Evolutionary conservation across 2,113 vertebrate species (phyloP), one percentile per base, ranked within the genome.

Genomic region (Glaucomys volans): DNA sequence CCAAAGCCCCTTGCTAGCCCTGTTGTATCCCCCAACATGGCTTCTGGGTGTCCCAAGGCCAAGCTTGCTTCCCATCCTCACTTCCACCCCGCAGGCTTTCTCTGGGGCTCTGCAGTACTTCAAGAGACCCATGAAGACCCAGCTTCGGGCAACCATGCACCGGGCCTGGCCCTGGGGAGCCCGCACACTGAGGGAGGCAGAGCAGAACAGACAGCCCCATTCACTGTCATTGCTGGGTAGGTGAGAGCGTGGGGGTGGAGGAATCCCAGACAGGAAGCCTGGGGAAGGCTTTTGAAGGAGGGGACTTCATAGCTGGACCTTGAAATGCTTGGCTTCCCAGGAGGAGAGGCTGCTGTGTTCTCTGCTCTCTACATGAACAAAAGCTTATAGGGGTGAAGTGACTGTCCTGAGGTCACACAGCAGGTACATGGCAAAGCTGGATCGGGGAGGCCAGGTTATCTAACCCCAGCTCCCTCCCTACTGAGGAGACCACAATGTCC

Each of bases 81-180:
- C 17, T 35, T 54, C 52, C 16, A 62, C 87, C 40, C 10, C n/a
- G 64, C 32, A 81, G 30, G 40, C 32, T 37, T 24, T 77, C 30
- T 77, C n/a, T 16, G 5, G 32, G 37, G 28, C 20, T 47, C 82
- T 54, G 62, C 2, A 16, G n/a, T 54, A 57, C 37, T 79, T 85
- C 26, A 86, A 47, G 52, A 64, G 57, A 40, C 52, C 54, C 24
- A 8, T 11, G n/a, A 32, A 79, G 69, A 57, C 0, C 24, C 26
- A 20, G 9, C 42, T 90, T 59, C 79, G 57, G 86, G 26, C 54
- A 28, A 26, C 37, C 18, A 28, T 30, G 52, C 26, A 2, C 10
- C 9, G 1, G 44, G 20, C 57, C 28, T 1, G 0, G 14, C 4
- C 50, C 4, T 0, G 0, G 67, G 59, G 71, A 84, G 28, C 32